phyloP scores from a whole-genome alignment of 2,113 vertebrate species.

The Hylia prasina region DNA sequence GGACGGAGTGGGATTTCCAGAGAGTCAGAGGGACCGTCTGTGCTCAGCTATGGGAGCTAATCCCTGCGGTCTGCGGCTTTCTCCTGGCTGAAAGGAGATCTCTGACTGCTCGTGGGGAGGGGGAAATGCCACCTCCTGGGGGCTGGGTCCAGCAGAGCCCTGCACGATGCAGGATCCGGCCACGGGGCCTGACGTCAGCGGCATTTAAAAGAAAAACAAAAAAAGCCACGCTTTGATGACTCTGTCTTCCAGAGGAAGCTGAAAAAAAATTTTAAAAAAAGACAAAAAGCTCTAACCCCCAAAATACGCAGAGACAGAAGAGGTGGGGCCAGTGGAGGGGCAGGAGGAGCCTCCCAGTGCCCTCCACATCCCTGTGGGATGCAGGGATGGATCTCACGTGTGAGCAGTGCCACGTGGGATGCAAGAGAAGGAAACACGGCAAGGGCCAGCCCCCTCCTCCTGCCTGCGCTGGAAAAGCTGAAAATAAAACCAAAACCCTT shows the following conservation, averaged over 20 bases:
- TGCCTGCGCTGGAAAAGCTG: neutral
- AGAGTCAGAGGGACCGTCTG: neutral
- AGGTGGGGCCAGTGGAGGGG: neutral
- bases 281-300: neutral
- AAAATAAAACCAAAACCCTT: neutral
- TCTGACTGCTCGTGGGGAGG: rapidly evolving
- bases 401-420: rapidly evolving
- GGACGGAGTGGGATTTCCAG: conserved; percentile 1
- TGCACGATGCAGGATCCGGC: rapidly evolving
- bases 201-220: rapidly evolving
- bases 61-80: neutral
- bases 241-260: neutral
- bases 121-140: rapidly evolving
- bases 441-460: neutral
- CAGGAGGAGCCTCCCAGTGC: neutral
- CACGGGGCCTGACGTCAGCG: neutral
- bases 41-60: rapidly evolving
- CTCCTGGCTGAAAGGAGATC: neutral
- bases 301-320: neutral
- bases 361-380: neutral
- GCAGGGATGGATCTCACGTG: neutral
- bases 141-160: neutral
- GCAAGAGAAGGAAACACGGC: neutral
- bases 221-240: neutral
- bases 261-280: neutral